Evolutionary conservation across 2,113 vertebrate species (phyloP).

Genomic region (Indicator indicator): DNA sequence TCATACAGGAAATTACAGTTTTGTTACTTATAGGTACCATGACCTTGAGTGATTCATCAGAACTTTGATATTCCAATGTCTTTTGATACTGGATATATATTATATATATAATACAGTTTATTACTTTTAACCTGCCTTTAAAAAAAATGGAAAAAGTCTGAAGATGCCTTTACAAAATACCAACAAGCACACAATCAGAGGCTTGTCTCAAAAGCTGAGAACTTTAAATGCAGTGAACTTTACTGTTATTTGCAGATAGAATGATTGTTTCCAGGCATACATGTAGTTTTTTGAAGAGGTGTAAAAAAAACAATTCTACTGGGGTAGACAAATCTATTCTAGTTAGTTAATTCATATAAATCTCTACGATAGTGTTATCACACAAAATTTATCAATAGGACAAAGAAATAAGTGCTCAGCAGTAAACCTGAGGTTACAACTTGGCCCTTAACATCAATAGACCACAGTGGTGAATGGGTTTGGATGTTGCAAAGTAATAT

Average conservation of each 20-base stretch:
- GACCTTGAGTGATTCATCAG: background rate
- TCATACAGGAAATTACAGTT: background rate
- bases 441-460: background rate
- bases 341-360: background rate
- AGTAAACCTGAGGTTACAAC: background rate
- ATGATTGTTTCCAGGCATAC: background rate
- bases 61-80: background rate
- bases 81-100: fast-evolving
- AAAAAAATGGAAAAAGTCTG: background rate
- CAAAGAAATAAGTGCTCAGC: background rate
- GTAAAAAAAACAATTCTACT: background rate
- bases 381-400: background rate
- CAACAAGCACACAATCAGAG: background rate
- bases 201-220: background rate
- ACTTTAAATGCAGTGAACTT: background rate
- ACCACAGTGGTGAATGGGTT: background rate
- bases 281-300: background rate
- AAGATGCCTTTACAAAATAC: background rate
- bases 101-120: background rate
- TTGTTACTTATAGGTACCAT: background rate
- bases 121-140: background rate
- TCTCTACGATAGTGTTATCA: background rate
- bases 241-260: background rate
- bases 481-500: background rate
- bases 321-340: background rate